These are phyloP conservation scores for Listronotus oregonensis DNA, from an alignment of 1,140 invertebrate species.

Conservation along the genomic window DNA sequence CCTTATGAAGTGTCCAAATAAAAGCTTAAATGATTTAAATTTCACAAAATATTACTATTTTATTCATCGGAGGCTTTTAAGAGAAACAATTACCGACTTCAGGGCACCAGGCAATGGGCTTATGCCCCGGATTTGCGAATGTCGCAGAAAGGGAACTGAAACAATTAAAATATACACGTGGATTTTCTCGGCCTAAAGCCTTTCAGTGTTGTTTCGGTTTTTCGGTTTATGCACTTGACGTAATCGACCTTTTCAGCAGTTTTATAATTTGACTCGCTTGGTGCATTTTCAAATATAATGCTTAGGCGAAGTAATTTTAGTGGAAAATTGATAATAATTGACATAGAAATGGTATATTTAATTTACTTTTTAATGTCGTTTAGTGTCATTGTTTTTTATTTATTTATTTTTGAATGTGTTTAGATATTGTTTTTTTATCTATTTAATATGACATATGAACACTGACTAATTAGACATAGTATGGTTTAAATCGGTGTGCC, in stretches of 20 bases:
- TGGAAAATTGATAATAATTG: no score
- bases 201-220: slow-evolving; percentile 9
- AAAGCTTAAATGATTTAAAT: slow-evolving; percentile 9
- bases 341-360: no score
- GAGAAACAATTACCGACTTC: slow-evolving; percentile 6
- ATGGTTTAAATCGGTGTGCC: no score
- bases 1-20: slow-evolving; percentile 9
- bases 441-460: no score
- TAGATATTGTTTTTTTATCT: no score
- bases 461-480: no score
- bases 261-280: neutral
- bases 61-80: slow-evolving; percentile 9
- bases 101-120: neutral
- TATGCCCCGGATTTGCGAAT: slow-evolving; percentile 14
- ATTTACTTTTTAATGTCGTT: no score
- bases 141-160: slow-evolving; percentile 11
- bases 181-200: neutral
- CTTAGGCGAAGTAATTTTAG: no score
- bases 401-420: no score
- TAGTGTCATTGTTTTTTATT: no score
- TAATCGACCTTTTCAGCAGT: slow-evolving; percentile 1
- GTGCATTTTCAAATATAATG: no score
- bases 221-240: neutral
- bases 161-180: slow-evolving; percentile 12
- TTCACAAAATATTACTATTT: slow-evolving; percentile 9